Evolutionary conservation across 2,888 invertebrate species (phyloP), one percentile per base, ranked within the genome.

Genomic region (Andrena dorsata): DNA sequence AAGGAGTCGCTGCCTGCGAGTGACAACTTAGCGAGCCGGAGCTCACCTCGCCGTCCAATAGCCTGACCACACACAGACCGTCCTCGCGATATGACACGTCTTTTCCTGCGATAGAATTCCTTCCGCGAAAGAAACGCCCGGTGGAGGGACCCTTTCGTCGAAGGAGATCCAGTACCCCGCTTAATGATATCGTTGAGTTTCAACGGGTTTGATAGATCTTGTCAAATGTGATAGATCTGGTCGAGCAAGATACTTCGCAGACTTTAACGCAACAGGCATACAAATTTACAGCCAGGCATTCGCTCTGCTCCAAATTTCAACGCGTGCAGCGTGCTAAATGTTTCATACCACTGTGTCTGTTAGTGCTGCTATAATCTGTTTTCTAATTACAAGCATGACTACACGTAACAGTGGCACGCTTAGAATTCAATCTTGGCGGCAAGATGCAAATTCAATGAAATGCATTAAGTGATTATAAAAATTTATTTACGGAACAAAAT

Each of bases 21-120:
- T 93, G 93, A 93, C 93, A 93, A 93, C 93, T 92, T 91, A 92
- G 93, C 92, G 92, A 93, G 93, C 92, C 91, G 84, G 88, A 88
- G 90, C 91, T 93, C 92, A 93, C 92, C 92, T 93, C 90, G 86
- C 80, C 87, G 86, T 90, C 84, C 90, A 79, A 66, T 83, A 66
- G 72, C 86, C 71, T 63, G 90, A 84, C 90, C 90, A 90, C 90
- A 90, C 90, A 88, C 90, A 89, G 90, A 86, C 86, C 74, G 87
- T 89, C 85, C 89, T 70, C 66, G 86, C 82, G 89, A 87, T 88
- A 88, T 88, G 87, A 88, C 88, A 87, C 88, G 87, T 87, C 87
- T 80, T 79, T 85, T 83, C 85, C 85, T 80, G 72, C 79, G 73
- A 74, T 79, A 81, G 77, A 84, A 85, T 88, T 88, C 85, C 84